Evolutionary conservation across 2,888 invertebrate genomes (phyloP).

Genomic region (Uropetala carovei): DNA sequence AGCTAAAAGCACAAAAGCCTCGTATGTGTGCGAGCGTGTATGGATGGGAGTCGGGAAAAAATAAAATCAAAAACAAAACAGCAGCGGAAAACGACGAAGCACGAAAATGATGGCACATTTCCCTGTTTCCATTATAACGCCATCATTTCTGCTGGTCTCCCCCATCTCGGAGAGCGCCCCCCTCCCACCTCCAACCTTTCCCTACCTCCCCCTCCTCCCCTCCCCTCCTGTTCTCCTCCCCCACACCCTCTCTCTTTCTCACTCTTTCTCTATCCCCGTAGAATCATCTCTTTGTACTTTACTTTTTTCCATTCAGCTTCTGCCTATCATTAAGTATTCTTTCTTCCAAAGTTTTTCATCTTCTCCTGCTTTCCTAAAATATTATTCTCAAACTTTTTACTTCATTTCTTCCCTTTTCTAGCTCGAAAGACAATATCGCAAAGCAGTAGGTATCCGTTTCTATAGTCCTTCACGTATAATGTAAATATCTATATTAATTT

Average conservation of each 20-base stretch:
- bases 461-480: too few species aligned
- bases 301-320: too few species aligned
- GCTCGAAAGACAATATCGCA: too few species aligned
- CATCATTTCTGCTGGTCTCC: conserved; percentile 25
- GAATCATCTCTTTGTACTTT: background rate
- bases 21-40: background rate
- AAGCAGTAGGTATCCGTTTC: too few species aligned
- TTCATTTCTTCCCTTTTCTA: too few species aligned
- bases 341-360: too few species aligned
- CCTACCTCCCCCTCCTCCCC: too few species aligned
- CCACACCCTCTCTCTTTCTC: background rate
- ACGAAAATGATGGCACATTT: conserved; percentile 42
- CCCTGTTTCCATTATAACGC: conserved; percentile 50
- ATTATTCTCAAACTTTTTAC: too few species aligned
- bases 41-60: background rate
- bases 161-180: background rate
- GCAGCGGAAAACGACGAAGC: conserved; percentile 9
- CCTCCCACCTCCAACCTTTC: background rate
- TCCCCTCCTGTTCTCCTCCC: too few species aligned
- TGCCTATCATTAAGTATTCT: too few species aligned
- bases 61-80: conserved; percentile 15
- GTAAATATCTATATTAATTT: too few species aligned
- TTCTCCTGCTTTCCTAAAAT: too few species aligned
- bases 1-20: background rate
- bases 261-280: background rate